Evolutionary conservation across 2,888 invertebrate species (phyloP).

Genomic region (Ceramica pisi): DNA sequence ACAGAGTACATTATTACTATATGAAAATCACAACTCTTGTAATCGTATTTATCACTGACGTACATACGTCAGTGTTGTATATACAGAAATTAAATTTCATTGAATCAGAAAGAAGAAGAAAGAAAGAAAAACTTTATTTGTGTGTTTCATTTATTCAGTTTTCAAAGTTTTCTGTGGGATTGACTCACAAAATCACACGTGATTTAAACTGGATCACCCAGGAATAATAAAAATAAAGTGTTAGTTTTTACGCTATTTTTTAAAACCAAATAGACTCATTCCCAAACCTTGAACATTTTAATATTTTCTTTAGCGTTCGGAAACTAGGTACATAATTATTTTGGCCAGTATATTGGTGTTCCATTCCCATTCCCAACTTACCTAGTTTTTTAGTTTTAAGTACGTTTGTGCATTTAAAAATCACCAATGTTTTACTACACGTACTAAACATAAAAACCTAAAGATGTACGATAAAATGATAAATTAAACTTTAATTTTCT

Average conservation of each 20-base stretch:
- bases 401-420: background rate
- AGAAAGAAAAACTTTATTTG: too few relatives aligned
- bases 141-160: too few relatives aligned
- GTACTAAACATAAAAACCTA: background rate
- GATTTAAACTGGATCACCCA: background rate
- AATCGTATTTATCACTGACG: too few relatives aligned
- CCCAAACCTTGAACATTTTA: too few relatives aligned
- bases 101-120: too few relatives aligned
- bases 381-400: too few relatives aligned
- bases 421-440: background rate
- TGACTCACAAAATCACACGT: too few relatives aligned
- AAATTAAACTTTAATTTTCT: constrained; percentile 23
- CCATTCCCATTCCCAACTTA: background rate
- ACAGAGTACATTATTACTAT: too few relatives aligned
- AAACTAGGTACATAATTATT: background rate
- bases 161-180: background rate
- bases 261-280: background rate
- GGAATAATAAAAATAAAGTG: background rate
- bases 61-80: too few relatives aligned
- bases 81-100: too few relatives aligned
- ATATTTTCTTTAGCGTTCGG: constrained; percentile 8
- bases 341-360: background rate
- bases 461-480: background rate
- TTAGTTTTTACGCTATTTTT: background rate
- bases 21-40: too few relatives aligned